phyloP scores from a whole-genome alignment of 2,113 vertebrate genomes.

The Casuarius casuarius region DNA sequence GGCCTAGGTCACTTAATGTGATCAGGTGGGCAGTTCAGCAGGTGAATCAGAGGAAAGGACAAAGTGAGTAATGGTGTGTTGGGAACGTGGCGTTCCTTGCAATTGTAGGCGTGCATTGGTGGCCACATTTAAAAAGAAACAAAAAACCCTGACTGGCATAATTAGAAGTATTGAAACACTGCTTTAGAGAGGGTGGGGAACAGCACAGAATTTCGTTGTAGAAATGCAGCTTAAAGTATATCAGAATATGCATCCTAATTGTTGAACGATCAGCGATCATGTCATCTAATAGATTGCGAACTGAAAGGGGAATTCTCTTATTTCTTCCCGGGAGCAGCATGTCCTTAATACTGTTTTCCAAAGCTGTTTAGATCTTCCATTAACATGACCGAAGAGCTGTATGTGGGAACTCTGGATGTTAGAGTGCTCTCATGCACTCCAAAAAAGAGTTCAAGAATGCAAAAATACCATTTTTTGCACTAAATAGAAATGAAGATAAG shows the following conservation, averaged over 20 bases:
- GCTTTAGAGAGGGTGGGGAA: neutral
- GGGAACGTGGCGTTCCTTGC: neutral
- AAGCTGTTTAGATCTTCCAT: neutral
- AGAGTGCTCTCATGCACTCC: neutral
- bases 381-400: neutral
- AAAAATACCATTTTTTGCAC: neutral
- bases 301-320: neutral
- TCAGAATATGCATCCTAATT: neutral
- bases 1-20: neutral
- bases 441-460: neutral
- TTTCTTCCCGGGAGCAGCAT: neutral
- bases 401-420: neutral
- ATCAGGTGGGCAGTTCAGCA: neutral
- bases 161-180: neutral
- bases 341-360: neutral
- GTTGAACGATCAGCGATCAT: rapidly evolving
- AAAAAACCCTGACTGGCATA: neutral
- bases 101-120: neutral
- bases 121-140: neutral
- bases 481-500: neutral
- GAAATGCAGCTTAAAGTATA: neutral
- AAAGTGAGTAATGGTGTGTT: neutral
- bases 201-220: neutral
- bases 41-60: neutral
- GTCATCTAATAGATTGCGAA: neutral